Conservation (phyloP, 2,797 vertebrate species). For the Gadopsis marmoratus region DNA sequence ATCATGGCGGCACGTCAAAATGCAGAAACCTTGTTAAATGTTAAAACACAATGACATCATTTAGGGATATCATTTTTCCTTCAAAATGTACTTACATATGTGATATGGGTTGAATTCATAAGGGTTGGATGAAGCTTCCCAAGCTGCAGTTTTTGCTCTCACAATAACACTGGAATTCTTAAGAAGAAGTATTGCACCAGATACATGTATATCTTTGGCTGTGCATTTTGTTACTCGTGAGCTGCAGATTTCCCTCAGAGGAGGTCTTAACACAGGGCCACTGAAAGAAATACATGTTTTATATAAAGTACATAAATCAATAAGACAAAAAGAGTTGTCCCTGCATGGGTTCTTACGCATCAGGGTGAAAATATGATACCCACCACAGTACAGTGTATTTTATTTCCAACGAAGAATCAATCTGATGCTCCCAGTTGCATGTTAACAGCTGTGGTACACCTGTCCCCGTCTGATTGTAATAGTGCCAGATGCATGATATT, state of each 20-base stretch:
- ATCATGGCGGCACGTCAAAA: constrained; percentile 12
- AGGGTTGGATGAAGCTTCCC: constrained; percentile 56
- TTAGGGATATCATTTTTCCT: neutral
- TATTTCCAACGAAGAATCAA: neutral
- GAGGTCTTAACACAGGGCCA: accelerated
- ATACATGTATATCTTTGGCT: accelerated
- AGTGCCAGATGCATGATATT: constrained; percentile 58
- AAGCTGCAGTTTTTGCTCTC: constrained; percentile 52
- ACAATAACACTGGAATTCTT: constrained; percentile 20
- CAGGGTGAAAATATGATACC: constrained; percentile 15
- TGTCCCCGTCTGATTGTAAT: accelerated
- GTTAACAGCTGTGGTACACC: constrained; percentile 1
- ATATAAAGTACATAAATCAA: neutral
- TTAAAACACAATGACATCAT: neutral
- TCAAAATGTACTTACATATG: constrained; percentile 64
- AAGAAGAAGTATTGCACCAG: accelerated
- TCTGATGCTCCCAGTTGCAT: constrained; percentile 74
- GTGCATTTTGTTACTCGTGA: constrained; percentile 41
- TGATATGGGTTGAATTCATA: accelerated
- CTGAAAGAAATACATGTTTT: constrained; percentile 47
- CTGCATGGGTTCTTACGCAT: neutral
- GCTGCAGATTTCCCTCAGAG: neutral
- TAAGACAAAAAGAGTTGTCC: neutral
- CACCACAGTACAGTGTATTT: constrained; percentile 64
- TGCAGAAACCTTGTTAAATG: neutral